Evolutionary conservation across 2,888 invertebrate species (phyloP), one percentile per base, ranked within the genome.

Genomic region (Trissolcus brochymenae): DNA sequence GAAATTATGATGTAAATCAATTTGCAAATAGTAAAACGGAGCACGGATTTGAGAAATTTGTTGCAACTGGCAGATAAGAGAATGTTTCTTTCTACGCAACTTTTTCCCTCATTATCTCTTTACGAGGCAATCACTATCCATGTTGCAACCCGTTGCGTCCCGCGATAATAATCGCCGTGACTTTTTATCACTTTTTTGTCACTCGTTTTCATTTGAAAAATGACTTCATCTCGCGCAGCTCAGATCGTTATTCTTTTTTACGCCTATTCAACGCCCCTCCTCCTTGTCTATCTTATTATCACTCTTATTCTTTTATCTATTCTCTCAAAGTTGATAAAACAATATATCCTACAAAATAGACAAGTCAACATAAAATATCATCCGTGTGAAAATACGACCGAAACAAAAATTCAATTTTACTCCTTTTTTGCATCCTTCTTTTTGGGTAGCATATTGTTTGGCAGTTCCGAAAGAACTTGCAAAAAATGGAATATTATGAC

Each of bases 121-220:
- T 75, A 76, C 72, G 72, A 76, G 72, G 73, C 72, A 79, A 79
- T 79, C 76, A 72, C 75, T 68, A 72, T 57, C 40, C 72, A 62
- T 79, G 78, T 79, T 75, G 78, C 72, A 78, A 78, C 68, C 21
- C 55, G 71, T 78, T 75, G 72, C 75, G 75, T 75, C 71, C 59
- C 65, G 71, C 72, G 78, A 75, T 78, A 75, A 72, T 75, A 75
- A 78, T 72, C 75, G 60, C 64, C 60, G 51, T 51, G 55, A 60
- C 51, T 76, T 76, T 76, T 70, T 65, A 70, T 65, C 76, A 71
- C 60, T 61, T 74, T 65, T 74, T 78, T 75, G 65, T 73, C 70
- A 73, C 66, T 41, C 55, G 60, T 71, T 66, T 75, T 67, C 67
- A 68, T 59, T 75, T 72, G 68, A 66, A 68, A 72, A 78, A 75